Evolutionary conservation across 2,888 invertebrate species (phyloP), one percentile per base, ranked within the genome.

Genomic region (Leptothorax acervorum): DNA sequence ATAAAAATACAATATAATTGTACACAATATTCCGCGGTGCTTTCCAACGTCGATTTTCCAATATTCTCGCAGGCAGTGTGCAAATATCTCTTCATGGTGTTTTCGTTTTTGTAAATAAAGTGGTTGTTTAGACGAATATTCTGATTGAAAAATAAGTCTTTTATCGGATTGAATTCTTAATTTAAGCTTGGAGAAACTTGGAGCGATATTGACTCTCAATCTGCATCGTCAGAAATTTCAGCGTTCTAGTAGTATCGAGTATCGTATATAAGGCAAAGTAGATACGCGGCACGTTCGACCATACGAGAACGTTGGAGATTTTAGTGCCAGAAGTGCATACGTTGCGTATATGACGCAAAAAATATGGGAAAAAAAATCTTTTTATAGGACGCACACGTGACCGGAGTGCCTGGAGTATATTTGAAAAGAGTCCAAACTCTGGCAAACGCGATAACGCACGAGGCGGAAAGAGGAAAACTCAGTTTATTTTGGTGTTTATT

Each of bases 321-420:
- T 71, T 71, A 60, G 42, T 83, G 48, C 28, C 39, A 51, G 57
- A 55, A 66, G 65, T 83, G 63, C 83, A 57, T 79, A 68, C 65
- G 55, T 55, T 62, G 70, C 63, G 53, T 51, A 63, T 55, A 62
- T 73, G 11, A 18, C 45, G 42, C n/a, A 68, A 68, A 18, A 62
- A 11, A 71, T 35, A 39, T 48, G 3, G 15, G 28, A 23, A 42
- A 60, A 82, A 76, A 63, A 71, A 51, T n/a, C 23, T 51, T 53
- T 83, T 71, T 74, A 51, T 74, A 75, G 55, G 68, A 76, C 65
- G 65, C 70, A 71, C 70, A 65, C 83, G 85, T 88, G 86, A 88
- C 62, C 60, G 74, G 70, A 74, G 57, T 87, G 62, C 65, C 55
- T 35, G 62, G 35, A 39, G 48, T 60, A 71, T 39, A 45, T 51